Evolutionary conservation across 1,140 invertebrate genomes (phyloP).

Genomic region (Brachystomella parvula): DNA sequence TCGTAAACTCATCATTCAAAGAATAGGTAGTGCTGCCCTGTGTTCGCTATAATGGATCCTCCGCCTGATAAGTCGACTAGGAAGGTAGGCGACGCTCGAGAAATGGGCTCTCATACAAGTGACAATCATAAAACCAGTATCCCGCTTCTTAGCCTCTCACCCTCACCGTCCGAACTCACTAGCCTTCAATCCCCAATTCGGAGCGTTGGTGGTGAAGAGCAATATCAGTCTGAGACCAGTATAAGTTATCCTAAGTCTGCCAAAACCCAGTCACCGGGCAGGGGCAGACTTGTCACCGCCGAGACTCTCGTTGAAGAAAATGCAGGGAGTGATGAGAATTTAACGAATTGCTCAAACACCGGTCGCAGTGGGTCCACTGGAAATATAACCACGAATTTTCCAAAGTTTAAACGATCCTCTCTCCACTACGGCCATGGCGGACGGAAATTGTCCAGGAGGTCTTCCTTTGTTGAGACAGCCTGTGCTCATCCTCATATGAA

Average conservation of each 20-base stretch:
- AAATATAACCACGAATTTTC: slow-evolving; percentile 21
- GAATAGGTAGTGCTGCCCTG: too few relatives aligned
- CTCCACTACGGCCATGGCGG: slow-evolving; percentile 25
- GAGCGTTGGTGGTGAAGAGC: too few relatives aligned
- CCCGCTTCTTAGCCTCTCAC: not conserved
- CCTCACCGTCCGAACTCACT: not conserved
- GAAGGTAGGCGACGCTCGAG: not conserved
- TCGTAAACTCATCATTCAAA: too few relatives aligned
- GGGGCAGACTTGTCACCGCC: not conserved
- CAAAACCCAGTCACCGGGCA: not conserved
- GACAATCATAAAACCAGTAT: too few relatives aligned
- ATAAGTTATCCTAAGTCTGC: too few relatives aligned
- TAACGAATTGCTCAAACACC: not conserved
- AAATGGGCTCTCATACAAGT: not conserved
- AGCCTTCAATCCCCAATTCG: too few relatives aligned
- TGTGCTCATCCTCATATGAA: slow-evolving; percentile 27
- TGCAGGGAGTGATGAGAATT: slow-evolving; percentile 4
- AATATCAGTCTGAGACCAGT: too few relatives aligned
- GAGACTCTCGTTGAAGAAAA: slow-evolving; percentile 22
- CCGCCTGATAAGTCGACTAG: not conserved
- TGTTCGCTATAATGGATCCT: not conserved
- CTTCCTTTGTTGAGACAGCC: slow-evolving; percentile 33
- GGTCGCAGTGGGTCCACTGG: slow-evolving; percentile 29
- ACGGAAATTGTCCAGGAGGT: slow-evolving; percentile 26
- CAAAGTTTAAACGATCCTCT: slow-evolving; percentile 21